phyloP scores from a whole-genome alignment of 2,888 invertebrate species.

The Sinotaia quadrata region DNA sequence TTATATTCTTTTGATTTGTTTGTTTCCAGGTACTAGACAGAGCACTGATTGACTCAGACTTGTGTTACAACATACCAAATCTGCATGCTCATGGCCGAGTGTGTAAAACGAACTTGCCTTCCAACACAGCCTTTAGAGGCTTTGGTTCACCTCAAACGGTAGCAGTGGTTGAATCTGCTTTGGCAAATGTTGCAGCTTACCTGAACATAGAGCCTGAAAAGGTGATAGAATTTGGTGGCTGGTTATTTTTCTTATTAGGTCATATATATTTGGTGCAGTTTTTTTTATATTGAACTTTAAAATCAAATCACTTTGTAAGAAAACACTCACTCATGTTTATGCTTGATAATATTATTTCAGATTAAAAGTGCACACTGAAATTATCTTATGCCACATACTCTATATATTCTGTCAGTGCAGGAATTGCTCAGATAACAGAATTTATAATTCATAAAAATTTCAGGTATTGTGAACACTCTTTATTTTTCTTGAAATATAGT shows the following conservation, averaged over 20 bases:
- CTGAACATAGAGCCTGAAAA: slow-evolving; percentile 79
- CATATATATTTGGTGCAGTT: too few species aligned
- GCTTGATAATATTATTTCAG: too few species aligned
- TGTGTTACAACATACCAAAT: slow-evolving; percentile 81
- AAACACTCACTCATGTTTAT: too few species aligned
- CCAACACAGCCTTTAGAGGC: slow-evolving; percentile 90
- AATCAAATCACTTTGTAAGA: too few species aligned
- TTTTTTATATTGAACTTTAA: too few species aligned
- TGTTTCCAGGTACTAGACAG: neutral
- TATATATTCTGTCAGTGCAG: too few species aligned
- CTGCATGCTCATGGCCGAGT: slow-evolving; percentile 78
- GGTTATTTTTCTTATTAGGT: neutral
- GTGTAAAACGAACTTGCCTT: slow-evolving; percentile 91
- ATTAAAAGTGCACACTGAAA: too few species aligned
- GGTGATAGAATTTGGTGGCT: slow-evolving; percentile 72
- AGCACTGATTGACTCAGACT: neutral
- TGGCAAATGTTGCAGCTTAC: slow-evolving; percentile 76
- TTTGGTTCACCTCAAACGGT: slow-evolving; percentile 61
- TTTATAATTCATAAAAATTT: too few species aligned
- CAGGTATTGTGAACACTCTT: too few species aligned
- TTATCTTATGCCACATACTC: too few species aligned
- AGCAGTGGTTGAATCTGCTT: slow-evolving; percentile 50
- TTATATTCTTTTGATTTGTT: slow-evolving; percentile 77
- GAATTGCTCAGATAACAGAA: too few species aligned
- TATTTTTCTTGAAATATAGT: too few species aligned